Evolutionary conservation across 2,888 invertebrate genomes (phyloP).

Genomic region (Fragum fragum): DNA sequence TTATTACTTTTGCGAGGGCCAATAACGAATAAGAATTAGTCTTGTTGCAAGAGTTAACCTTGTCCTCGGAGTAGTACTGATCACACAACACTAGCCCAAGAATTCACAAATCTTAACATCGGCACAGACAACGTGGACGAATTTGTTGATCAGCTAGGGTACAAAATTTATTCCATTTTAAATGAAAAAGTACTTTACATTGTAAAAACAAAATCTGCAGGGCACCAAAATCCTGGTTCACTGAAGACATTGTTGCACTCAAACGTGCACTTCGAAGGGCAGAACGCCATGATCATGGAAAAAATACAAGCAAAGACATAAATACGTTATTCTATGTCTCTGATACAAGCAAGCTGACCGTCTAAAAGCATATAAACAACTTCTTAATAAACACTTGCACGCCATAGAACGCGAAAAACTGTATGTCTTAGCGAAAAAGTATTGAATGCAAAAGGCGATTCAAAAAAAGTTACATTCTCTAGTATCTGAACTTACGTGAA

Average conservation of each 20-base stretch:
- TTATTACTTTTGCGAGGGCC: too few relatives aligned
- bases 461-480: constrained; percentile 23
- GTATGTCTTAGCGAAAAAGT: constrained; percentile 18
- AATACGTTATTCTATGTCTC: too few relatives aligned
- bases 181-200: constrained; percentile 34
- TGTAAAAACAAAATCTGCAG: constrained; percentile 44
- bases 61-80: constrained; percentile 33
- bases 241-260: constrained; percentile 16
- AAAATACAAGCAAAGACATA: too few relatives aligned
- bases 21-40: too few relatives aligned
- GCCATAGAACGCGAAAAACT: constrained; percentile 27
- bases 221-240: constrained; percentile 53
- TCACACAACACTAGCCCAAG: constrained; percentile 24
- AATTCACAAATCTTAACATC: not conserved
- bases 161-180: constrained; percentile 17
- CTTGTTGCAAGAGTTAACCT: too few relatives aligned
- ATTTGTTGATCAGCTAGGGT: constrained; percentile 35
- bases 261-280: constrained; percentile 38
- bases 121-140: constrained; percentile 5
- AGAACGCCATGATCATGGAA: constrained; percentile 35
- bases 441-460: constrained; percentile 33
- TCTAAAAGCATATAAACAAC: constrained; percentile 27
- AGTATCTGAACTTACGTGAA: constrained; percentile 43
- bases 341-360: constrained; percentile 19
- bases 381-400: constrained; percentile 6